Evolutionary conservation across 2,888 invertebrate species (phyloP).

Genomic region (Lamproptera curius): DNA sequence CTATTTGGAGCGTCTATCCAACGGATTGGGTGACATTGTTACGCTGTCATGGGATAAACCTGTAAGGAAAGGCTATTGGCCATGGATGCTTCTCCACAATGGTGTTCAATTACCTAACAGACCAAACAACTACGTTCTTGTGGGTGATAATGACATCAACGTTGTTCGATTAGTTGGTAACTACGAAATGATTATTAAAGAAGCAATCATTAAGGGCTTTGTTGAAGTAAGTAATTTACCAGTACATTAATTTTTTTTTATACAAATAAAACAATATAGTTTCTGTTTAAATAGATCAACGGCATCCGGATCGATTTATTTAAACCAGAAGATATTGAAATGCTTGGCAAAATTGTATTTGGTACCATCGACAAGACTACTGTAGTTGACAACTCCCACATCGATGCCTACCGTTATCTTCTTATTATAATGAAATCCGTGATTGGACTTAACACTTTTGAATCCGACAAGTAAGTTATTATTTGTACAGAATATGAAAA

Average conservation of each 20-base stretch:
- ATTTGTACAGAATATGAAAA: no score
- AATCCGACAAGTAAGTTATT: conserved; percentile 60
- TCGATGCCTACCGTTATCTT: conserved; percentile 76
- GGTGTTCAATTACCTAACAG: conserved; percentile 76
- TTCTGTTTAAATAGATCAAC: conserved; percentile 43
- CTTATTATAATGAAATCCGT: conserved; percentile 75
- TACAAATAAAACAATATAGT: neutral
- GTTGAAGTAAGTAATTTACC: conserved; percentile 65
- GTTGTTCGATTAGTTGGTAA: conserved; percentile 53
- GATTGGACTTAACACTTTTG: conserved; percentile 54
- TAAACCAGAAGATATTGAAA: conserved; percentile 71
- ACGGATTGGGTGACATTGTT: conserved; percentile 61
- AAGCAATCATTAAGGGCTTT: conserved; percentile 77
- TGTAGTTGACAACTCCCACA: conserved; percentile 46
- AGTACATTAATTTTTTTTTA: conserved; percentile 23
- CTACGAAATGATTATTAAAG: conserved; percentile 75
- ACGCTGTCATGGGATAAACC: conserved; percentile 65
- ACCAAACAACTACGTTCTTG: conserved; percentile 57
- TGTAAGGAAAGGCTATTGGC: conserved; percentile 75
- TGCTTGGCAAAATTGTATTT: conserved; percentile 73
- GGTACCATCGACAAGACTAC: conserved; percentile 61
- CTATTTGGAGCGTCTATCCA: conserved; percentile 73
- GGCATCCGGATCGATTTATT: conserved; percentile 54
- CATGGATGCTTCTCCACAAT: conserved; percentile 73
- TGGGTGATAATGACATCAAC: conserved; percentile 46